Percentiles rank a stretch among this genome's conserved stretches.
Evolutionary conservation across 2,797 vertebrate species (phyloP).

Genomic region (Chiroxiphia lanceolata): DNA sequence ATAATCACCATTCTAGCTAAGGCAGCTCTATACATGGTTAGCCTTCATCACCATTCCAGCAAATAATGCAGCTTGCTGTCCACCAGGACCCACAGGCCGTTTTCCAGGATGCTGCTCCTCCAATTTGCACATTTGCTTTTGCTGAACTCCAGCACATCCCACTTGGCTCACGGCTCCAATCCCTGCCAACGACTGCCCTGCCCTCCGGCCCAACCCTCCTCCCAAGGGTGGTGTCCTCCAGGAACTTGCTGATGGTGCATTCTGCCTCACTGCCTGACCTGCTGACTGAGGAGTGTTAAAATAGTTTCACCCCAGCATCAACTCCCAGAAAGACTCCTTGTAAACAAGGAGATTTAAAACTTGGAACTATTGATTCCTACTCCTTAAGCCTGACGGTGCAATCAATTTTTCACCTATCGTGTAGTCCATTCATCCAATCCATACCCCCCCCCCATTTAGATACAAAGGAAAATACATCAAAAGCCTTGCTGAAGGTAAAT

Average conservation of each 20-base stretch:
- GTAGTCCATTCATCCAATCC: background rate
- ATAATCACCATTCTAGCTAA: background rate
- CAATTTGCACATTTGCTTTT: background rate
- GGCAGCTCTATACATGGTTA: accelerated
- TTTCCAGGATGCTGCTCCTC: background rate
- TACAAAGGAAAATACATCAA: background rate
- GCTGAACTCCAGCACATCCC: background rate
- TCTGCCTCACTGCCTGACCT: background rate
- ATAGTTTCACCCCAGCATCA: background rate
- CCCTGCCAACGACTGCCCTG: background rate
- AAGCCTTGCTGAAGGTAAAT: background rate
- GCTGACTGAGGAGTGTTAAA: background rate
- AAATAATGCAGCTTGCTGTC: background rate
- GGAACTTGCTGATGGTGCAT: background rate
- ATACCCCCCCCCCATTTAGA: background rate
- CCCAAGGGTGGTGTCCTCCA: background rate
- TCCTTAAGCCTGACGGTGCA: background rate
- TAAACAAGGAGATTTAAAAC: background rate
- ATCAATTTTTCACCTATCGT: background rate
- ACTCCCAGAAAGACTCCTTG: background rate
- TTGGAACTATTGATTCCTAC: background rate
- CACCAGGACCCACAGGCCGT: background rate
- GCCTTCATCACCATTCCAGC: background rate
- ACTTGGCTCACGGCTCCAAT: background rate
- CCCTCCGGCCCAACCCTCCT: background rate